Percentiles rank a stretch among this genome's conserved stretches.
Conservation (phyloP, 64 coral and sea anemone genomes). For the Stylophora pistillata region DNA sequence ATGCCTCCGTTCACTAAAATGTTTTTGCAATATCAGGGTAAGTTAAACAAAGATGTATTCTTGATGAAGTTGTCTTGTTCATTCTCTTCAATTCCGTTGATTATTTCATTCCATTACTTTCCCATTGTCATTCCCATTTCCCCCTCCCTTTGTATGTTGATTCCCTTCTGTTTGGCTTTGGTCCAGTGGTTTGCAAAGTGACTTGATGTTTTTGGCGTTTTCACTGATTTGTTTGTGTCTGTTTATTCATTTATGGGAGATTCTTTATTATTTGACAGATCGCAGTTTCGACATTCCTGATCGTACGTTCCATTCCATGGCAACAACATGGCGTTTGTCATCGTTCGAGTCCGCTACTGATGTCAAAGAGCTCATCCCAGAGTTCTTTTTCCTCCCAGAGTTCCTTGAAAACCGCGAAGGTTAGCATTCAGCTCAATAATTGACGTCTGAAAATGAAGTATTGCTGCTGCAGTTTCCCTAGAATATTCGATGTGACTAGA, state of each 20-base stretch:
- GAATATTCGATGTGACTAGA: too few species aligned
- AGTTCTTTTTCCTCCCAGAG: constrained; percentile 96
- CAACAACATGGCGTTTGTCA: constrained; percentile 90
- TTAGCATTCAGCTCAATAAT: background rate
- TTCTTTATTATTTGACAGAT: constrained; percentile 40
- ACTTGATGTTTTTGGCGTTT: background rate
- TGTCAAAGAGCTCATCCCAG: constrained; percentile 97
- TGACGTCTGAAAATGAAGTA: too few species aligned
- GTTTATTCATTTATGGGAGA: too few species aligned
- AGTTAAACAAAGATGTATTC: background rate
- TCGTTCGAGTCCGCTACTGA: constrained; percentile 95
- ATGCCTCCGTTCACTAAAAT: constrained; percentile 96
- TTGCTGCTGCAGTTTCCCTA: too few species aligned
- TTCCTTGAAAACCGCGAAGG: constrained; percentile 97
- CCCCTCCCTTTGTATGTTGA: background rate
- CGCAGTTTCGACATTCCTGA: constrained; percentile 93
- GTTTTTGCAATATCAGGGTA: constrained; percentile 92
- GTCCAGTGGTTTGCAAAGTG: background rate
- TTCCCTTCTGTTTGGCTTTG: background rate
- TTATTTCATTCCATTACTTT: background rate
- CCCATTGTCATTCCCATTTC: background rate
- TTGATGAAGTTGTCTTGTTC: background rate
- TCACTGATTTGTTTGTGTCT: too few species aligned
- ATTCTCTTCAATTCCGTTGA: background rate
- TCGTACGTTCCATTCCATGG: constrained; percentile 98